Conservation (phyloP, 2,797 vertebrate genomes). For the Coranthus polyacanthus region DNA sequence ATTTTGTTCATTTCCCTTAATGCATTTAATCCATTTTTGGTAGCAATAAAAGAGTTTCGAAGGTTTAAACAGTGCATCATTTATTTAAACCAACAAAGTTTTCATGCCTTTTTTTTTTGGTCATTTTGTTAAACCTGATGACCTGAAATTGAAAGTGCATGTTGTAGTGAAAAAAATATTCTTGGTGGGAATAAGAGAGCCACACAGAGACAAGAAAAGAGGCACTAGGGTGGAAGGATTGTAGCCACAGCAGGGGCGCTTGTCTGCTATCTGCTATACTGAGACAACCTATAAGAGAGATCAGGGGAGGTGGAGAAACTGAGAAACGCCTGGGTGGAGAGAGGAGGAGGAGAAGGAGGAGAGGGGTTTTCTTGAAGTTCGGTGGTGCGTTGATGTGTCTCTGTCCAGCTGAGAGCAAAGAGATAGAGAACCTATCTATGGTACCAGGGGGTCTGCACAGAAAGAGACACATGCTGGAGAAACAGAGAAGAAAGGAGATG, state of each 20-base stretch:
- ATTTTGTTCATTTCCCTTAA: too few relatives aligned
- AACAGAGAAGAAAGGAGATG: constrained; percentile 13
- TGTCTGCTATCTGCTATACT: constrained; percentile 62
- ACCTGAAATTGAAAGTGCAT: too few relatives aligned
- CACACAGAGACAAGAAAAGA: constrained; percentile 27
- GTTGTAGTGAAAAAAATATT: too few relatives aligned
- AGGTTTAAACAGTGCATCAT: too few relatives aligned
- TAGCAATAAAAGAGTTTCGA: too few relatives aligned
- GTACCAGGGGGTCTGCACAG: constrained; percentile 57
- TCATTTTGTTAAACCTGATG: too few relatives aligned
- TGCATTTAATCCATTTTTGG: too few relatives aligned
- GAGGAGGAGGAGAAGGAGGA: neutral
- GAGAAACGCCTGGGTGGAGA: constrained; percentile 38
- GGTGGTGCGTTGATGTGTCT: constrained; percentile 68
- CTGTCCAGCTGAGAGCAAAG: constrained; percentile 79
- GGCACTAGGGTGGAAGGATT: constrained; percentile 34
- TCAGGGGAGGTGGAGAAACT: constrained; percentile 48
- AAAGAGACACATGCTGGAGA: constrained; percentile 34
- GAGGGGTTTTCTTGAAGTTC: constrained; percentile 53
- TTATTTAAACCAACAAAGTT: too few relatives aligned
- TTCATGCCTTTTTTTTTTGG: too few relatives aligned
- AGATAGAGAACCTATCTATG: constrained; percentile 55
- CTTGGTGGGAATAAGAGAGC: constrained; percentile 6
- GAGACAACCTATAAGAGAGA: constrained; percentile 59
- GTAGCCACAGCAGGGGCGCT: constrained; percentile 68